Percentiles rank a stretch among this genome's conserved stretches.
These are phyloP conservation scores for Chelidonichthys spinosus DNA, from an alignment of 2,797 vertebrate species.

Conservation along the genomic window DNA sequence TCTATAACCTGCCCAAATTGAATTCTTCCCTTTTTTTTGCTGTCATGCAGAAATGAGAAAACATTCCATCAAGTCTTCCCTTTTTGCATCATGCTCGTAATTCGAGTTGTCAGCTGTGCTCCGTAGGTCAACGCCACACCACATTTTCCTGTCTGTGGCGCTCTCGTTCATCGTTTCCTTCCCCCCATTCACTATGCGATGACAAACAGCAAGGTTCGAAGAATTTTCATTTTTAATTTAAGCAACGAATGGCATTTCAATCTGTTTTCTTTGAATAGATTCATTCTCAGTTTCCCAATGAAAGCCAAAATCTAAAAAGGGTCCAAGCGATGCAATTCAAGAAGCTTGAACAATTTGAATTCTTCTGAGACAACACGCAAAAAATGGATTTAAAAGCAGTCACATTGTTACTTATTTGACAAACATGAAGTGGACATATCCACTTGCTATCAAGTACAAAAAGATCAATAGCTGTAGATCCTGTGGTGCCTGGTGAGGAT, in stretches of 20 bases:
- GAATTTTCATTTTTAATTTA: neutral
- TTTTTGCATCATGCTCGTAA: slow-evolving; percentile 47
- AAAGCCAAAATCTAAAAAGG: neutral
- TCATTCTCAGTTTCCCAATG: neutral
- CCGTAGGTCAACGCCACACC: slow-evolving; percentile 24
- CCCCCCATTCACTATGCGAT: neutral
- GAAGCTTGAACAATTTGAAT: neutral
- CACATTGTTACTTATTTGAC: neutral
- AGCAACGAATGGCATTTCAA: neutral
- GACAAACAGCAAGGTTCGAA: neutral
- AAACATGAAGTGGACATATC: slow-evolving; percentile 1
- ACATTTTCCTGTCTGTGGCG: slow-evolving; percentile 8
- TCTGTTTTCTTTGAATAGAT: neutral
- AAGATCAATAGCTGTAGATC: slow-evolving; percentile 18
- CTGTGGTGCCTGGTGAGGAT: slow-evolving; percentile 2
- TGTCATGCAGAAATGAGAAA: slow-evolving; percentile 46
- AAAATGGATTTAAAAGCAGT: neutral
- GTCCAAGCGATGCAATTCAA: neutral
- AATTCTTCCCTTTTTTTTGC: slow-evolving; percentile 46
- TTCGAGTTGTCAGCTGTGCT: slow-evolving; percentile 46
- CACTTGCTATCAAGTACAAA: slow-evolving; percentile 13
- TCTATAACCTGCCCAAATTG: slow-evolving; percentile 48
- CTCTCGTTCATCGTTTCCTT: neutral
- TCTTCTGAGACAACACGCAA: neutral
- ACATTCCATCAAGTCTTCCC: slow-evolving; percentile 51